Conservation (phyloP, 2,113 vertebrate genomes). For the Isurus oxyrinchus region DNA sequence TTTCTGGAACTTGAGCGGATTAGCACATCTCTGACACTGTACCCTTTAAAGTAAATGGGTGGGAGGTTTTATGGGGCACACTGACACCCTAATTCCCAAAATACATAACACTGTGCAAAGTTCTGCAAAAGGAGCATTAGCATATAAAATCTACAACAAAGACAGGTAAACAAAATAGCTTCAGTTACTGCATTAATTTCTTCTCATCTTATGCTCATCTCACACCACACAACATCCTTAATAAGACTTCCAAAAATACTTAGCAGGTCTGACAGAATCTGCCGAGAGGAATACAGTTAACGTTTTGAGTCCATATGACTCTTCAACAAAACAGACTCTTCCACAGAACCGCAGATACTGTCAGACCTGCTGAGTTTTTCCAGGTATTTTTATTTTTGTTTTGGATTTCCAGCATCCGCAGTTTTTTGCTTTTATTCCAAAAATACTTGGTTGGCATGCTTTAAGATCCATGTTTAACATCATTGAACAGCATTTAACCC, state of each 20-base stretch:
- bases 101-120: no score
- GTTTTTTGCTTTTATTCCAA: neutral
- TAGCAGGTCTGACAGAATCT: no score
- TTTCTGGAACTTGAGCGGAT: neutral
- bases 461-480: neutral
- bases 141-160: neutral
- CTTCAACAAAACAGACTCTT: no score
- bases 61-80: neutral
- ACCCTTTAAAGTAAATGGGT: neutral
- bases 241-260: neutral
- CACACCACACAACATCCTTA: neutral
- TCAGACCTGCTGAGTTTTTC: no score
- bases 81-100: neutral
- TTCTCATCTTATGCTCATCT: neutral
- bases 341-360: no score
- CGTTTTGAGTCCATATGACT: no score
- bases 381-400: no score
- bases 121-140: neutral
- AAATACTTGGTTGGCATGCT: neutral
- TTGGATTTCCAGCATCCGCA: no score
- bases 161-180: neutral
- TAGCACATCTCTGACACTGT: neutral
- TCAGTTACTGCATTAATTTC: neutral
- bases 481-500: neutral
- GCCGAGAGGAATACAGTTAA: no score